Base-by-base conservation (phyloP, 2,888 invertebrate genomes). In the Leptinotarsa juncta region DNA sequence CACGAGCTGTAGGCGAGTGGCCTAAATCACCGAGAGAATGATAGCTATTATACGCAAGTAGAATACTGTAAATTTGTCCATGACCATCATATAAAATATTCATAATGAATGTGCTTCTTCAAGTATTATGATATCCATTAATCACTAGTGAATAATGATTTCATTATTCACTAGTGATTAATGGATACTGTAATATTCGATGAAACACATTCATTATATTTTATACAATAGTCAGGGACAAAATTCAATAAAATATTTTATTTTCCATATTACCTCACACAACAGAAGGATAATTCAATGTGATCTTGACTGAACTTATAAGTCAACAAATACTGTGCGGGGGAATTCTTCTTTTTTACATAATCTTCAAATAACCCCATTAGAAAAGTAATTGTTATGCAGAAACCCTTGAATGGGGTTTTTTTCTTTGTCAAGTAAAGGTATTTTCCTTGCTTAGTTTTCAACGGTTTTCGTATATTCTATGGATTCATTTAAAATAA, bases 401-500 rank as follows among this genome's bases (percentile, higher is more conserved):
- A 48, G 32, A 70, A 73, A 18, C 70, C 73, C n/a, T 32, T 62
- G 26, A 73, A 18, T 32, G 73, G 73, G 10, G 70, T 73, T 51
- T 65, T 70, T 15, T 65, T 70, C 14, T 23, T 16, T 23, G 70
- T 60, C 4, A 57, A 3, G 50, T 49, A 18, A 14, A 67, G 49
- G 12, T 18, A 50, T 26, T 49, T 7, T 18, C 72, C 67, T 23
- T 23, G 4, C 14, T 20, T 16, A n/a, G 62, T 66, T 72, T 66
- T 77, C 4, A 68, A 65, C 14, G n/a, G 53, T 50, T 60, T 55
- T 65, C 48, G 75, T 60, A 65, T 73, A 78, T 18, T 15, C n/a
- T 14, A 77, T 20, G 66, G 66, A 48, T 14, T 71, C 65, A 42
- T 48, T 42, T 20, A 73, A 23, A 66, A 73, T 42, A 48, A 68